Evolutionary conservation across 2,797 vertebrate genomes (phyloP).

Genomic region (Jordanella pulchra): DNA sequence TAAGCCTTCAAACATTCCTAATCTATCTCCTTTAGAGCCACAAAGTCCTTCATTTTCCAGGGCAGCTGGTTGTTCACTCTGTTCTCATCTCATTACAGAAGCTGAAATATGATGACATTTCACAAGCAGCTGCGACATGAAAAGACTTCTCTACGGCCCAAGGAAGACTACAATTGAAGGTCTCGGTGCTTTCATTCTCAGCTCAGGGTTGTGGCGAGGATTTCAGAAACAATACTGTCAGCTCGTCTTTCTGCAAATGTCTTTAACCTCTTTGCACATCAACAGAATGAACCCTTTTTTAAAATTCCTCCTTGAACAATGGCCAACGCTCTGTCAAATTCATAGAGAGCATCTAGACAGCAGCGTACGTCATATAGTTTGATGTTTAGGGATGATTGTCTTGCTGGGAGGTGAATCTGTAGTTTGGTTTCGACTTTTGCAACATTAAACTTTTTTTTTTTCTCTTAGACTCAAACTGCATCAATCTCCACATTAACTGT

Average conservation of each 20-base stretch:
- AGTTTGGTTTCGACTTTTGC: too few species aligned
- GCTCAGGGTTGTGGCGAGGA: conserved; percentile 2
- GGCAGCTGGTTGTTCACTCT: conserved; percentile 5
- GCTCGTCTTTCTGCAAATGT: not conserved
- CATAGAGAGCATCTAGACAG: not conserved
- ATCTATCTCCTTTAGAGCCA: conserved; percentile 24
- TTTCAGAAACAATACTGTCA: conserved; percentile 9
- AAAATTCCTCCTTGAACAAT: not conserved
- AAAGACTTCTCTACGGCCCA: conserved; percentile 14
- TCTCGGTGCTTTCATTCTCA: conserved; percentile 18
- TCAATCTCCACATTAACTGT: not conserved
- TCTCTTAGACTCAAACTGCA: not conserved
- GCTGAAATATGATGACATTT: conserved; percentile 48
- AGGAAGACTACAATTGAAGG: conserved; percentile 29
- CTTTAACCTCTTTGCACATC: not conserved
- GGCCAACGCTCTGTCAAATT: not conserved
- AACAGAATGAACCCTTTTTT: not conserved
- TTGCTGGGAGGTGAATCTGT: not conserved
- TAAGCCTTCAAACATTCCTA: conserved; percentile 6
- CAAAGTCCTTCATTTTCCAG: conserved; percentile 10
- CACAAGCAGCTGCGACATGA: conserved; percentile 13
- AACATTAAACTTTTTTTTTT: not conserved
- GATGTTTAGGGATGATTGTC: not conserved
- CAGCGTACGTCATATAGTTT: not conserved
- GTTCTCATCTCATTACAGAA: conserved; percentile 35